Conservation (phyloP, 2,113 vertebrate species). For the Formicarius rufipectus region DNA sequence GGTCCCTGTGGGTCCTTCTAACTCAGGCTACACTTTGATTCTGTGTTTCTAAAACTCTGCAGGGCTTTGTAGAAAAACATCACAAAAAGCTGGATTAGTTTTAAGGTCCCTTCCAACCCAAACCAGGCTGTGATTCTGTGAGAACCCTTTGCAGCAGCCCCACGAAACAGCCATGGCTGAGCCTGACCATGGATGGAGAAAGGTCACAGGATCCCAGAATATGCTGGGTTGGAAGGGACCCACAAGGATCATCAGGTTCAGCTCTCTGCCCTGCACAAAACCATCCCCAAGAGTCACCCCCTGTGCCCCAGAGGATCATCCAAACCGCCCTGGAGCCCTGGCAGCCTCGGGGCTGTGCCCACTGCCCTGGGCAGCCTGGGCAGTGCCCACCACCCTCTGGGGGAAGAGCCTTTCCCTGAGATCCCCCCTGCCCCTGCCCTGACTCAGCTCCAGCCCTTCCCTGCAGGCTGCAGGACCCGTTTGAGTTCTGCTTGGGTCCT, state of each 20-base stretch:
- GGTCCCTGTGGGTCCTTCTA: neutral
- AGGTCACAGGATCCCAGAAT: neutral
- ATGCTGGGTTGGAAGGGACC: neutral
- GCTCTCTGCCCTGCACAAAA: neutral
- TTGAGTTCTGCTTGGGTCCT: too few relatives aligned
- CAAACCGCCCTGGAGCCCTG: neutral
- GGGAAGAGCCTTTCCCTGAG: neutral
- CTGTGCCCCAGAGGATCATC: neutral
- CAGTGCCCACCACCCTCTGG: neutral
- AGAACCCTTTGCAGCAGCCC: neutral
- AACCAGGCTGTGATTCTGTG: neutral
- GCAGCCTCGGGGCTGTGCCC: neutral
- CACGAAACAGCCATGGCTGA: fast-evolving
- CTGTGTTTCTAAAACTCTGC: neutral
- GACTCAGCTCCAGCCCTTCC: neutral
- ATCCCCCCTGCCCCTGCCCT: neutral
- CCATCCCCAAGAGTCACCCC: neutral
- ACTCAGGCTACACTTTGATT: neutral
- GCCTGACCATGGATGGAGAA: neutral
- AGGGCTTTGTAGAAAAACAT: neutral
- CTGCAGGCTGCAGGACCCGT: too few relatives aligned
- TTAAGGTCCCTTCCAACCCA: neutral
- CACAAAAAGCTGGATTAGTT: neutral
- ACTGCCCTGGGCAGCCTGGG: neutral
- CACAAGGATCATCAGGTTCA: neutral